Evolutionary conservation across 1,140 invertebrate species (phyloP), one percentile per base, ranked within the genome.

Genomic region (Venustaconcha ellipsiformis): DNA sequence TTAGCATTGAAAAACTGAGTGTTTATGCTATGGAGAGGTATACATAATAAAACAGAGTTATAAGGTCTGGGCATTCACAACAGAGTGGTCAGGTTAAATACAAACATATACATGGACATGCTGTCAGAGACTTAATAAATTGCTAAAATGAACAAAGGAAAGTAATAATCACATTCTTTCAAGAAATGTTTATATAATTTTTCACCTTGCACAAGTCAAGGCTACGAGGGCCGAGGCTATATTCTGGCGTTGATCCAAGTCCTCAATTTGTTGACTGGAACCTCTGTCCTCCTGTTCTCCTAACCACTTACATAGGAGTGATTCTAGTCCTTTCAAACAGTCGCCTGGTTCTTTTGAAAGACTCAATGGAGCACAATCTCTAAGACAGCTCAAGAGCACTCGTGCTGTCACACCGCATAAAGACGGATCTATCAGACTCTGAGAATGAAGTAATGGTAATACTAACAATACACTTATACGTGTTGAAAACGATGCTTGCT

Each of bases 401-500:
- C 84, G 82, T 57, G 88, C 85, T 18, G 88, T 89, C 20, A 87
- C 83, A 17, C 84, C 86, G 83, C 89, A 88, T 17, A 90, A 72
- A 5, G 79, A 75, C 6, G 84, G 83, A 73, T 90, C 89, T 71
- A 84, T 77, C 72, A 81, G 78, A 79, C 89, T 90, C 60, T 89
- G 88, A 17, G 88, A 90, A 76, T 89, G 87, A 18, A 90, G 77
- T 3, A 90, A 73, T 14, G 89, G 89, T 15, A 89, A 78, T 23
- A 89, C 85, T 18, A 90, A 79, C 2, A 90, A 77, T 15, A 90
- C 78, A 67, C 89, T 85, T 20, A 90, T 85, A 18, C 88, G 73
- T 1, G 89, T 89, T n/a, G 88, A 87, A 79, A 90, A 90, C 20
- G 88, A 83, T 68, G 87, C 86, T 66, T 88, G 84, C n/a, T 90